A percentile compares a stretch with the other conserved stretches of the same genome.
Evolutionary conservation across 2,888 invertebrate genomes (phyloP).

Genomic region (Nomada fucata): DNA sequence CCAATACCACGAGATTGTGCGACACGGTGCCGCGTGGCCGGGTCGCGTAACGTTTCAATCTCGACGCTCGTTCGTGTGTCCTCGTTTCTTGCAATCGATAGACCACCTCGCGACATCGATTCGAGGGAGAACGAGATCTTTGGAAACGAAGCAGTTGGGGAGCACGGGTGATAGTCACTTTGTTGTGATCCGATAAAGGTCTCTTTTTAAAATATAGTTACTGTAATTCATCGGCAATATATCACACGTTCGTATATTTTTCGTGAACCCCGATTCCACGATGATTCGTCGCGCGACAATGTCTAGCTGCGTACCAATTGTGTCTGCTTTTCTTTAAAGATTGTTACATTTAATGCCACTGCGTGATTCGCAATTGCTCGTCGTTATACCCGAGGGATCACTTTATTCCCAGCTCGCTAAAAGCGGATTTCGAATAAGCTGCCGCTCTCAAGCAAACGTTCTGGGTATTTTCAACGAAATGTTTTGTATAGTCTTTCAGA

Average conservation of each 20-base stretch:
- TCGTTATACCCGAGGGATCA: background rate
- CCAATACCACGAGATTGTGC: conserved; percentile 15
- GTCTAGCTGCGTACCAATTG: too few species aligned
- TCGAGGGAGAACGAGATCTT: conserved; percentile 1
- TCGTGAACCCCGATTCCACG: too few species aligned
- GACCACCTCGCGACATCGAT: background rate
- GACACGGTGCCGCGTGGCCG: background rate
- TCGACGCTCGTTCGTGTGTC: background rate
- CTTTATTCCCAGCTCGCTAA: background rate
- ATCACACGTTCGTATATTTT: background rate
- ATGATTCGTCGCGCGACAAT: background rate
- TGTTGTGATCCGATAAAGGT: background rate
- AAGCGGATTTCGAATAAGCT: background rate
- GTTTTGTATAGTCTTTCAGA: too few species aligned
- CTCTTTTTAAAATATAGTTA: too few species aligned
- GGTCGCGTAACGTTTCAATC: conserved; percentile 13
- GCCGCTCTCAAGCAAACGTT: background rate
- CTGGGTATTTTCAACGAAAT: background rate
- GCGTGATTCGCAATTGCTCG: background rate
- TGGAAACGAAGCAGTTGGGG: background rate
- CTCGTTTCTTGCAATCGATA: conserved; percentile 16
- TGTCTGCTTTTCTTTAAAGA: background rate
- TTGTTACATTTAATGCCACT: conserved; percentile 11
- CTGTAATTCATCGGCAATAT: background rate
- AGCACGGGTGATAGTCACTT: background rate